These are phyloP conservation scores for Laterallus jamaicensis DNA, from an alignment of 2,113 vertebrate genomes.

Conservation along the genomic window DNA sequence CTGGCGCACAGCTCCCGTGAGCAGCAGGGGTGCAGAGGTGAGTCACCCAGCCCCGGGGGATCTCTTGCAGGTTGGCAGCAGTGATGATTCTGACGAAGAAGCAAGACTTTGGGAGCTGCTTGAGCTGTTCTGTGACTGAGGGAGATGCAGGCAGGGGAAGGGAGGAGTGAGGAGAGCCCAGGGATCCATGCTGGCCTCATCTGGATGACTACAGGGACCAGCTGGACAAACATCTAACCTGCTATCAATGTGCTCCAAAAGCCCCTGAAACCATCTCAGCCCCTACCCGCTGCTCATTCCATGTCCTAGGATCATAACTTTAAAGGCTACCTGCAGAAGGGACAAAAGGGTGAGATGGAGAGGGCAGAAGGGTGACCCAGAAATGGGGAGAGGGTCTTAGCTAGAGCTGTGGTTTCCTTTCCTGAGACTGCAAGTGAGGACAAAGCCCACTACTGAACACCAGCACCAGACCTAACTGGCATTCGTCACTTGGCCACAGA, in stretches of 20 bases:
- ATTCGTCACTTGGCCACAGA: not conserved
- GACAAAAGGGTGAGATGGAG: not conserved
- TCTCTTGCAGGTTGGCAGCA: not conserved
- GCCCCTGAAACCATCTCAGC: not conserved
- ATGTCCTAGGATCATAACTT: not conserved
- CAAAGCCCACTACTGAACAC: not conserved
- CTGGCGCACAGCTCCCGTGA: not conserved
- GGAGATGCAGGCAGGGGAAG: not conserved
- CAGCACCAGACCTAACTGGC: not conserved
- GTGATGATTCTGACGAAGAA: not conserved
- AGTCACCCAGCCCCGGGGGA: not conserved
- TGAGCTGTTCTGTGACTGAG: fast-evolving
- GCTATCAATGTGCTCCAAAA: not conserved
- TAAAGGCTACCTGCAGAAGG: not conserved
- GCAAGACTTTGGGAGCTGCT: not conserved
- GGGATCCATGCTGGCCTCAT: not conserved
- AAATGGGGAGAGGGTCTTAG: not conserved
- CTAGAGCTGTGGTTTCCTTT: not conserved
- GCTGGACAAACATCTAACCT: not conserved
- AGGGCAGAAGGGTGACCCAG: not conserved
- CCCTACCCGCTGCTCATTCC: not conserved
- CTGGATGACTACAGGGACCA: not conserved
- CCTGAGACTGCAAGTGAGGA: not conserved
- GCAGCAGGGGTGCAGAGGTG: not conserved
- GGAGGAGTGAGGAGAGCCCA: not conserved